Conservation (phyloP, 2,888 invertebrate species). For the Malthinus seriepunctatus region DNA sequence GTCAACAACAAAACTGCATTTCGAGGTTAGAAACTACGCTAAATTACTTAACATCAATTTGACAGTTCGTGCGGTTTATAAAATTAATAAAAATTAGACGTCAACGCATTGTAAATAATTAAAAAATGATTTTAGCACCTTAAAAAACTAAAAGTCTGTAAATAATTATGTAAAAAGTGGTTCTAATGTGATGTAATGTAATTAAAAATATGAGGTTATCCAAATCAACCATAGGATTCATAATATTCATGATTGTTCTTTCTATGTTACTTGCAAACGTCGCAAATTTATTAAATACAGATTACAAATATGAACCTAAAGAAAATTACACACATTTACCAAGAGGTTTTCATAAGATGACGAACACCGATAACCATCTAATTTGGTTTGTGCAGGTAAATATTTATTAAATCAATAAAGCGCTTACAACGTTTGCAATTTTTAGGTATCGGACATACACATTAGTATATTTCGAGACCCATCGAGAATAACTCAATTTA, state of each 20-base stretch:
- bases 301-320: slow-evolving; percentile 43
- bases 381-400: slow-evolving; percentile 80
- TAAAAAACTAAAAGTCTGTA: not conserved
- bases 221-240: slow-evolving; percentile 63
- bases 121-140: no score
- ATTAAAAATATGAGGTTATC: slow-evolving; percentile 63
- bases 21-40: no score
- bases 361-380: slow-evolving; percentile 62
- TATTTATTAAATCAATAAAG: slow-evolving; percentile 5
- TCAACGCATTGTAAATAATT: not conserved
- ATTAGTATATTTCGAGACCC: slow-evolving; percentile 82
- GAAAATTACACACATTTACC: slow-evolving; percentile 16
- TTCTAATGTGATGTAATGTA: not conserved
- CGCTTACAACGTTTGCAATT: not conserved
- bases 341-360: slow-evolving; percentile 55
- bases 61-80: no score
- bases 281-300: slow-evolving; percentile 67
- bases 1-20: no score
- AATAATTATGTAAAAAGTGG: not conserved
- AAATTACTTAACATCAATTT: no score
- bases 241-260: slow-evolving; percentile 65
- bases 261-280: slow-evolving; percentile 73
- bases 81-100: no score
- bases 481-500: slow-evolving; percentile 73
- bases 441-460: slow-evolving; percentile 86